phyloP scores from a whole-genome alignment of 2,888 invertebrate species.

The Cabera pusaria region DNA sequence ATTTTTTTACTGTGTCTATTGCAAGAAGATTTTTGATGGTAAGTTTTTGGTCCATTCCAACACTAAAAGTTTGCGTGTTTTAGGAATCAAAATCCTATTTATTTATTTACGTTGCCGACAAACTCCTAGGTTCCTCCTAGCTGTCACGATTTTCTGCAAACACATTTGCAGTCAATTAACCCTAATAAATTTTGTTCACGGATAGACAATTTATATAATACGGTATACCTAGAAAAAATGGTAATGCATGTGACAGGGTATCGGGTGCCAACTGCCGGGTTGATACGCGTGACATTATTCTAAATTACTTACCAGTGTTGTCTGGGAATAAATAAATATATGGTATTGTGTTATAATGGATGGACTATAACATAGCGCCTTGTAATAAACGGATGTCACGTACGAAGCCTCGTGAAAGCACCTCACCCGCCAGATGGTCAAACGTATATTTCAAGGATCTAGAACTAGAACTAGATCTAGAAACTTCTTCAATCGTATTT shows the following conservation, averaged over 20 bases:
- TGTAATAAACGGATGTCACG: constrained; percentile 63
- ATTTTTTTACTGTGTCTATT: too few relatives aligned
- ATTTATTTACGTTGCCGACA: too few relatives aligned
- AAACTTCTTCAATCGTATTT: too few relatives aligned
- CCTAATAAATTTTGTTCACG: constrained; percentile 39
- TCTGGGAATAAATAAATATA: too few relatives aligned
- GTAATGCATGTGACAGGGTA: constrained; percentile 37
- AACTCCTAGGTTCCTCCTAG: too few relatives aligned
- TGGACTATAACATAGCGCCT: constrained; percentile 21
- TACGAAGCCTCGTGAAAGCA: constrained; percentile 47
- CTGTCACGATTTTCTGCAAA: constrained; percentile 15
- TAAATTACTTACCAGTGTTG: too few relatives aligned
- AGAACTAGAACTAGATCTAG: constrained; percentile 27
- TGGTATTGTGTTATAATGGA: constrained; percentile 39
- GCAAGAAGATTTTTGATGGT: too few relatives aligned
- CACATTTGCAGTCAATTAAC: constrained; percentile 38
- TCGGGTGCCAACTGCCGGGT: constrained; percentile 41
- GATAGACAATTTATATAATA: constrained; percentile 38
- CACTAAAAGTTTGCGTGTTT: too few relatives aligned
- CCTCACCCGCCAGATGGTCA: constrained; percentile 48
- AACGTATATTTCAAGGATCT: constrained; percentile 38
- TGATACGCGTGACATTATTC: constrained; percentile 40
- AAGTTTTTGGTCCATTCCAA: too few relatives aligned
- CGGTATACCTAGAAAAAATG: constrained; percentile 42
- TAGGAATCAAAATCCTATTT: too few relatives aligned